Evolutionary conservation across 2,888 invertebrate species (phyloP).

Genomic region (Pheosia gnoma): DNA sequence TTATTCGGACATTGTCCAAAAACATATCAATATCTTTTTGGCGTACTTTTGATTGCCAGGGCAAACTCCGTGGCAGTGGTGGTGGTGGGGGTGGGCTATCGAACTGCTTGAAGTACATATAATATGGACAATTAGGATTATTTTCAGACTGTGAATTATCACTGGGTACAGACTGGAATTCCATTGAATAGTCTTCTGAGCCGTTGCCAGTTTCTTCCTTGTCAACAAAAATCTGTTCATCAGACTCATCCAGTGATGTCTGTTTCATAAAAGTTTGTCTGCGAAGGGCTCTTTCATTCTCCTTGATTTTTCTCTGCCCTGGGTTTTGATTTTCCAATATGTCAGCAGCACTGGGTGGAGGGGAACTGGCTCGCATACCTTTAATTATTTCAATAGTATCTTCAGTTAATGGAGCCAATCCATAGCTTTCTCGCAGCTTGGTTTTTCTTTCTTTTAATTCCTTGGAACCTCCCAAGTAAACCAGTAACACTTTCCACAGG

Average conservation of each 20-base stretch:
- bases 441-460: conserved; percentile 91
- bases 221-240: conserved; percentile 89
- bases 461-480: conserved; percentile 96
- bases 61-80: conserved; percentile 87
- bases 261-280: conserved; percentile 95
- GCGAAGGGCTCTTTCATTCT: conserved; percentile 87
- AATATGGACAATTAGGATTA: conserved; percentile 70
- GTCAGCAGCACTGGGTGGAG: conserved; percentile 96
- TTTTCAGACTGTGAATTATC: conserved; percentile 66
- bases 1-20: conserved; percentile 94
- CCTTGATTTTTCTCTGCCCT: conserved; percentile 84
- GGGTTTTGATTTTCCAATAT: conserved; percentile 94
- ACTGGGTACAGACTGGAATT: conserved; percentile 81
- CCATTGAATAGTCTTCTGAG: conserved; percentile 85
- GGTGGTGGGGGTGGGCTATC: conserved; percentile 78
- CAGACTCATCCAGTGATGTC: conserved; percentile 93
- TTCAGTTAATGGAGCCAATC: conserved; percentile 91
- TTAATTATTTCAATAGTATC: conserved; percentile 97
- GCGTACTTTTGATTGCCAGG: conserved; percentile 98
- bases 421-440: conserved; percentile 87
- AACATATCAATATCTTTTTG: conserved; percentile 97
- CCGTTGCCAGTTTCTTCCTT: conserved; percentile 86
- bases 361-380: conserved; percentile 97
- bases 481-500: conserved; percentile 97
- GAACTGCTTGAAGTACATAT: conserved; percentile 75